These are phyloP conservation scores for Drosophila mulleri DNA, from an alignment of 2,888 invertebrate genomes.

Conservation along the genomic window DNA sequence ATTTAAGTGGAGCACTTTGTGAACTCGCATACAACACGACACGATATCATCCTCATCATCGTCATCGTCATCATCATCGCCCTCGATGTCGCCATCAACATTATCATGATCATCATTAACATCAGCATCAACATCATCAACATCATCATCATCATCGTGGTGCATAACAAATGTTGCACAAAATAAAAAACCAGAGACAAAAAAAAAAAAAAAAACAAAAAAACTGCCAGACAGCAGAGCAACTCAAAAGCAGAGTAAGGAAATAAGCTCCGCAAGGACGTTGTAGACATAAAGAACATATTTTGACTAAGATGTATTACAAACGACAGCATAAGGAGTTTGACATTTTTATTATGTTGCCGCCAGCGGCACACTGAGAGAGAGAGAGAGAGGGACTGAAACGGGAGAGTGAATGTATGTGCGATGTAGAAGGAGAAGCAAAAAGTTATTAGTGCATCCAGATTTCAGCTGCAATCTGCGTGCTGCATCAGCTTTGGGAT, in stretches of 20 bases:
- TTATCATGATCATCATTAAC: slow-evolving; percentile 31
- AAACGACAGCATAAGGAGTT: slow-evolving; percentile 78
- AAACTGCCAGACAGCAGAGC: slow-evolving; percentile 25
- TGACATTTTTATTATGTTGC: slow-evolving; percentile 79
- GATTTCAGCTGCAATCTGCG: slow-evolving; percentile 40
- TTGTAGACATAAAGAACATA: slow-evolving; percentile 61
- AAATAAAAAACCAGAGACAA: slow-evolving; percentile 34
- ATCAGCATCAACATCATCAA: too few relatives aligned
- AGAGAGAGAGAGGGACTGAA: background rate
- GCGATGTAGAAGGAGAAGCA: background rate
- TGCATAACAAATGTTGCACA: slow-evolving; percentile 68
- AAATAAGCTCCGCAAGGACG: slow-evolving; percentile 51
- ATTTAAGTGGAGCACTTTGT: slow-evolving; percentile 81
- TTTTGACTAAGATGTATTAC: slow-evolving; percentile 80
- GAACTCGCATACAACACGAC: slow-evolving; percentile 60
- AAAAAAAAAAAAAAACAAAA: slow-evolving; percentile 19
- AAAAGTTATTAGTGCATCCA: slow-evolving; percentile 28
- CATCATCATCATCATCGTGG: slow-evolving; percentile 58
- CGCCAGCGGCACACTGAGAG: slow-evolving; percentile 17
- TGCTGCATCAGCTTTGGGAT: slow-evolving; percentile 36
- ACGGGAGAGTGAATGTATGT: background rate
- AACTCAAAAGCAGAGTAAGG: slow-evolving; percentile 19
- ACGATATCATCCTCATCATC: slow-evolving; percentile 39
- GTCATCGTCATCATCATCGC: slow-evolving; percentile 38
- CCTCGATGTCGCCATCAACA: slow-evolving; percentile 7